Evolutionary conservation across 2,888 invertebrate species (phyloP), one percentile per base, ranked within the genome.

Genomic region (Cepaea hortensis): DNA sequence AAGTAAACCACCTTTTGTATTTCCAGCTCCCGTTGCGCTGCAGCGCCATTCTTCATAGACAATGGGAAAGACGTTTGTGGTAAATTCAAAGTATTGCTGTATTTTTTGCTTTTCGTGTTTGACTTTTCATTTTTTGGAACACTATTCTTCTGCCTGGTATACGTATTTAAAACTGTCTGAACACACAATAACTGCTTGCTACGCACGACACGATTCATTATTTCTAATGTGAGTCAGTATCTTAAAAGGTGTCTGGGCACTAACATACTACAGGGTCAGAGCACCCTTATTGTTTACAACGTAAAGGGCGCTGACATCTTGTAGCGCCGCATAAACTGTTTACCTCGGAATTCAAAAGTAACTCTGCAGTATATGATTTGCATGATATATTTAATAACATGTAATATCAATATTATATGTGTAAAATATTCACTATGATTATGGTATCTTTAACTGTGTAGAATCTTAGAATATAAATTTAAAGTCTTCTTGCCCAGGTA

Each of bases 31-130:
- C 93, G 88, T 84, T 90, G 88, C 18, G 90, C 86, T 23, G 91
- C 91, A 46, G 91, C 90, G 48, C 92, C 92, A 88, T 92, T 90
- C 82, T 93, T 92, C 73, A 93, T 90, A 5, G 93, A 91, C 20
- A 93, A 88, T 5, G 92, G 91, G 87, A 94, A 93, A n/a, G 89
- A 86, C 61, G 94, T 93, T 88, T 92, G 91, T 0, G 94, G 94
- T n/a, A 94, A 89, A 83, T 93, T 92, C 23, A 94, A 85, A 7
- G 94, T 92, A n/a, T 91, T 88, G 20, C 89, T 87, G 88, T 92
- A 94, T 77, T 90, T 90, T 88, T 92, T 93, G 61, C 90, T 90
- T 86, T 89, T 89, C 35, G 79, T 50, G 23, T 82, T 70, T 68
- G 68, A 48, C n/a, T 65, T 85, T 68, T 82, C 55, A 50, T 23